These are phyloP conservation scores for Isoperla grammatica DNA, from an alignment of 2,888 invertebrate genomes.

Conservation along the genomic window DNA sequence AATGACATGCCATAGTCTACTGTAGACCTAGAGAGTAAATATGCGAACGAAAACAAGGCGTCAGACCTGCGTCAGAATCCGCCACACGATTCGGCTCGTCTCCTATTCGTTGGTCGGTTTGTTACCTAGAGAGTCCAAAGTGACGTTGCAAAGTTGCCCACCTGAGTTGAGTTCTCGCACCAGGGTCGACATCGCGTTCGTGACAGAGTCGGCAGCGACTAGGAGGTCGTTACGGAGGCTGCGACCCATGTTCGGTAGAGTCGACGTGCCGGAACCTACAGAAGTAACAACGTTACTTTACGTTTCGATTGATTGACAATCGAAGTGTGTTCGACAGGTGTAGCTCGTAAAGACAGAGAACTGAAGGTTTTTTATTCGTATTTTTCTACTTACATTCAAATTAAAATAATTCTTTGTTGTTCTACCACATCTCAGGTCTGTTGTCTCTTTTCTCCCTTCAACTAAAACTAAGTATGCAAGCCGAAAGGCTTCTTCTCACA, in stretches of 20 bases:
- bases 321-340: not conserved
- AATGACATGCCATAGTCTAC: no score
- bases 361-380: not conserved
- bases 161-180: constrained; percentile 92
- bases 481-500: no score
- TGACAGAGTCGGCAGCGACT: constrained; percentile 94
- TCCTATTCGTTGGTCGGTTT: no score
- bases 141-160: constrained; percentile 14
- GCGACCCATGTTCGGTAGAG: constrained; percentile 44
- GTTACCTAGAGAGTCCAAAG: no score
- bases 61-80: no score
- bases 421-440: no score
- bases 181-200: constrained; percentile 95
- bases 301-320: not conserved
- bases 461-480: no score
- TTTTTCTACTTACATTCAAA: not conserved
- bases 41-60: no score
- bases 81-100: no score
- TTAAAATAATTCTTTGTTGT: no score
- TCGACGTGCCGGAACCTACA: constrained; percentile 31
- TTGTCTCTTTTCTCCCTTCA: no score
- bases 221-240: constrained; percentile 80
- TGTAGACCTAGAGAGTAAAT: no score
- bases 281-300: not conserved
- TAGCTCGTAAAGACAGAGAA: not conserved